Evolutionary conservation across 2,888 invertebrate species (phyloP), one percentile per base, ranked within the genome.

Genomic region (Ophioninae sp.): DNA sequence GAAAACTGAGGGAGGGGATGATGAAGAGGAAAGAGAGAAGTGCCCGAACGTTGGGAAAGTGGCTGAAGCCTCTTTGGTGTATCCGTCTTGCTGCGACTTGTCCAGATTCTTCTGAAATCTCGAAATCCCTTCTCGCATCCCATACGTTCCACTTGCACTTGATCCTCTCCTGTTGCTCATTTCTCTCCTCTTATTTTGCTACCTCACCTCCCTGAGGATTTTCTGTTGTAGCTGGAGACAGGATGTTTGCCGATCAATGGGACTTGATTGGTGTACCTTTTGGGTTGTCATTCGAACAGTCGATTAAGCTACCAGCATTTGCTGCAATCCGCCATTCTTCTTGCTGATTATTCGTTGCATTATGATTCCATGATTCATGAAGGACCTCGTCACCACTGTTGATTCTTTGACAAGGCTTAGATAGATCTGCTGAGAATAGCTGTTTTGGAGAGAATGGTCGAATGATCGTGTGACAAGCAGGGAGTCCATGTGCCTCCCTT

Each of bases 81-180:
- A 20, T 65, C 64, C 58, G 64, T 72, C 65, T 20, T 63, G 6
- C 76, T 23, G 58, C 58, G 41, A 72, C 63, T 71, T 72, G 58
- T 67, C 75, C 73, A 58, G 65, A 51, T 79, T 79, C 59, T 82
- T 65, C 65, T 72, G 58, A 76, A 80, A 79, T 83, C 81, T 69
- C 73, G 51, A 58, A 80, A 74, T 74, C 71, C 76, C 51, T n/a
- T 17, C 63, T 81, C 17, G 51, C 68, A 41, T 75, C 80, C 73
- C 83, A 80, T 81, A 74, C 59, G 77, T 83, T 81, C 69, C 59
- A 77, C 76, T 83, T 59, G 58, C 30, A 58, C 22, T 20, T 30
- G n/a, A 58, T 10, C 59, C 13, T 58, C 44, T 37, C 44, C 59
- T 44, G 61, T 44, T 61, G 59, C 22, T 30, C 10, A 22, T 51